phyloP scores from a whole-genome alignment of 2,888 invertebrate species.

The Acrobasis suavella region DNA sequence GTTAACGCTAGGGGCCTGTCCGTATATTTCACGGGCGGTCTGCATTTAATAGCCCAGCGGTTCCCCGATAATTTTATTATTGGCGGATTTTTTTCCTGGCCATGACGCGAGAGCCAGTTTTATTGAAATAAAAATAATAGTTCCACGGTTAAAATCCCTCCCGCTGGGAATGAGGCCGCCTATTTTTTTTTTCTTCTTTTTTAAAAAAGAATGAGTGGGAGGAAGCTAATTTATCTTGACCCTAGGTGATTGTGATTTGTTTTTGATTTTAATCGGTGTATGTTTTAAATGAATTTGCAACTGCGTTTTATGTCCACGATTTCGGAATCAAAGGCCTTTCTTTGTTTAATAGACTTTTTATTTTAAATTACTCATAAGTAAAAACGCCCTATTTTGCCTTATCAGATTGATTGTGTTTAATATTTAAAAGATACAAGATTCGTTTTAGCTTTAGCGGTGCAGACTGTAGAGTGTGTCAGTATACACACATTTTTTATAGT shows the following conservation, averaged over 20 bases:
- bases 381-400: too few species aligned
- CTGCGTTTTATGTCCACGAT: background rate
- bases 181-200: conserved; percentile 20
- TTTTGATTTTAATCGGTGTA: conserved; percentile 16
- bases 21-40: conserved; percentile 76
- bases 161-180: conserved; percentile 24
- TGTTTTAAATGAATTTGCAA: conserved; percentile 16
- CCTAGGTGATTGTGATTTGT: conserved; percentile 4
- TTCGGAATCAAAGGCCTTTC: too few species aligned
- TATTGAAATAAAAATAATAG: conserved; percentile 69
- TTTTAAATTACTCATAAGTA: too few species aligned
- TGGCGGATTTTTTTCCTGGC: conserved; percentile 69
- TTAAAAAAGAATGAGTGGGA: conserved; percentile 30
- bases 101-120: conserved; percentile 58
- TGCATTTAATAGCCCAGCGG: conserved; percentile 77
- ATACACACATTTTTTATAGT: too few species aligned
- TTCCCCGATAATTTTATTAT: conserved; percentile 80
- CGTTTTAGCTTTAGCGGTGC: too few species aligned
- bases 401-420: too few species aligned
- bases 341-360: too few species aligned
- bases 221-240: conserved; percentile 20
- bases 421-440: too few species aligned
- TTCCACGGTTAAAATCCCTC: conserved; percentile 34
- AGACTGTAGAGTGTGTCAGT: too few species aligned
- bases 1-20: conserved; percentile 50